phyloP scores from a whole-genome alignment of 2,113 vertebrate genomes.

The Actinemys pallida region DNA sequence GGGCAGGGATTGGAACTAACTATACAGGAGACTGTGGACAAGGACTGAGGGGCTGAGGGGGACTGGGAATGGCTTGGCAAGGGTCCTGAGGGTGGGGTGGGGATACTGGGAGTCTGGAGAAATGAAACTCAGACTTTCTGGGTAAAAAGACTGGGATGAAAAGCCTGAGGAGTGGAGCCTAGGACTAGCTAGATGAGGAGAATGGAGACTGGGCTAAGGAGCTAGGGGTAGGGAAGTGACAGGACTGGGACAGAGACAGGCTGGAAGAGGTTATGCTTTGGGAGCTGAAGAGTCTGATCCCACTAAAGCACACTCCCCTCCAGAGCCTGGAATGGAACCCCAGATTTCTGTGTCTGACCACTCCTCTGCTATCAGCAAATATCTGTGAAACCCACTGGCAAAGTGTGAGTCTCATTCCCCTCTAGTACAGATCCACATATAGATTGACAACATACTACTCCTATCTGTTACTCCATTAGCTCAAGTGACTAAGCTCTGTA shows the following conservation, averaged over 20 bases:
- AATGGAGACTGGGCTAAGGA: not conserved
- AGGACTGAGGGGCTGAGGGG: not conserved
- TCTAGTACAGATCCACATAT: not conserved
- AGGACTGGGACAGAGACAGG: not conserved
- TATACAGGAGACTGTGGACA: not conserved
- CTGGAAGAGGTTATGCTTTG: not conserved
- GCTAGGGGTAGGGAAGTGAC: not conserved
- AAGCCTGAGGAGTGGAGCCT: not conserved
- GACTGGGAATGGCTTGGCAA: not conserved
- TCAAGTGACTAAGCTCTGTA: too few species aligned
- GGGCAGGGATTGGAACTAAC: not conserved
- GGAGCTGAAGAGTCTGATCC: not conserved
- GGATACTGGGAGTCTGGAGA: not conserved
- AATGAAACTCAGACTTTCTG: not conserved
- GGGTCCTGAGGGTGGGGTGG: accelerated
- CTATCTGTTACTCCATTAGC: too few species aligned
- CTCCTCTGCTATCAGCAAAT: not conserved
- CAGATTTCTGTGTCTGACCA: not conserved
- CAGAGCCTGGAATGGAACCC: not conserved
- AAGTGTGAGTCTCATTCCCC: not conserved
- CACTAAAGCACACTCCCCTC: not conserved
- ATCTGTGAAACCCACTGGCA: not conserved
- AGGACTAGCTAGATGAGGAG: not conserved
- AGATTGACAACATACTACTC: too few species aligned
- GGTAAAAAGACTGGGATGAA: not conserved